phyloP scores from a whole-genome alignment of 2,888 invertebrate genomes.

The Standfussiana lucernea region DNA sequence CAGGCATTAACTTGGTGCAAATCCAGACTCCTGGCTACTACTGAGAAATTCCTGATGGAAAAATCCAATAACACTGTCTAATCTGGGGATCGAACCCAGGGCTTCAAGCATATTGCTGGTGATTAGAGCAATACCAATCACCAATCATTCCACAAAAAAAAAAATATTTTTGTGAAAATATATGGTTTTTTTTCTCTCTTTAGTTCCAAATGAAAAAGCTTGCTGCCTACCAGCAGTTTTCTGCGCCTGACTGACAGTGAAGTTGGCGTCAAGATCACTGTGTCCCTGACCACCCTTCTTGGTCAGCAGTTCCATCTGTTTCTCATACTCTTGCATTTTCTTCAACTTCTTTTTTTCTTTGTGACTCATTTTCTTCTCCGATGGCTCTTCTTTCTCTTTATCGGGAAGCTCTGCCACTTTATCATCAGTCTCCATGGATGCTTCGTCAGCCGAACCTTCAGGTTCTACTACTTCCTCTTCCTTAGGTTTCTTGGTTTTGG shows the following conservation, averaged over 20 bases:
- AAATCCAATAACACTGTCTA: not conserved
- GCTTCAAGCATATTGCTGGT: not conserved
- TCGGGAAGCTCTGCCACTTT: conserved; percentile 75
- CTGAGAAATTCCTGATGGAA: not conserved
- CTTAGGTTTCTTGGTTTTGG: conserved; percentile 75
- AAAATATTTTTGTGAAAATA: not conserved
- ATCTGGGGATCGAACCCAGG: not conserved
- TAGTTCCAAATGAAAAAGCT: not conserved
- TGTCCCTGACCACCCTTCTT: conserved; percentile 97
- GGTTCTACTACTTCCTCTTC: conserved; percentile 69
- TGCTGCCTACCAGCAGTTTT: conserved; percentile 91
- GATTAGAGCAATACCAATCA: not conserved
- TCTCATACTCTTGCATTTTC: conserved; percentile 96
- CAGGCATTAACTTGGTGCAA: not conserved
- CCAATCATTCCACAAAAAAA: not conserved
- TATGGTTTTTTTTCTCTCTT: not conserved
- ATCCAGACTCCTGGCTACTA: not conserved
- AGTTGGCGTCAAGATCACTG: conserved; percentile 97
- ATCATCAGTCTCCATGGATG: conserved; percentile 73
- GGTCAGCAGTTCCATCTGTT: conserved; percentile 95
- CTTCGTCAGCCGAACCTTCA: conserved; percentile 74
- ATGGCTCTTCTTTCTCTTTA: conserved; percentile 79
- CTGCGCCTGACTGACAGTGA: conserved; percentile 97
- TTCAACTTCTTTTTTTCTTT: conserved; percentile 98
- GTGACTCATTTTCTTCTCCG: conserved; percentile 95